Evolutionary conservation across 2,888 invertebrate species (phyloP).

Genomic region (Seladonia tumulorum): DNA sequence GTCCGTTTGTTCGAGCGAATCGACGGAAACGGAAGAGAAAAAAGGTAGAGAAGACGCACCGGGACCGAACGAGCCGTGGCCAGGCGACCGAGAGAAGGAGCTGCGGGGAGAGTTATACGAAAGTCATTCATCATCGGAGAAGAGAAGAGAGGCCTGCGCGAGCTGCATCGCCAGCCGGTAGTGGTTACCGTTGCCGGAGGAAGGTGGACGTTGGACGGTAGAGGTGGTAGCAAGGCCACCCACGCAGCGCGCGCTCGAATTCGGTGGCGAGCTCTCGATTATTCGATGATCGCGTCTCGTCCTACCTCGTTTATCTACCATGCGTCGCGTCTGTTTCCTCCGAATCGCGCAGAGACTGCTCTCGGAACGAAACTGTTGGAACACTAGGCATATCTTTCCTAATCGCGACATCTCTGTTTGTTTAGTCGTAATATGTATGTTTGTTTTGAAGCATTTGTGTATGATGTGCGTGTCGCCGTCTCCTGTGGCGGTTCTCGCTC

Average conservation of each 20-base stretch:
- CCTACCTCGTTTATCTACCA: background rate
- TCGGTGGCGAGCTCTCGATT: slow-evolving; percentile 73
- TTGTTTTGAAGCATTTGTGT: no score
- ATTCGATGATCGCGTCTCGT: slow-evolving; percentile 12
- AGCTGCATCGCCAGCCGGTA: slow-evolving; percentile 48
- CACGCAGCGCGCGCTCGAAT: slow-evolving; percentile 78
- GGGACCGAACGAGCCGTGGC: slow-evolving; percentile 14
- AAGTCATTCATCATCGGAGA: slow-evolving; percentile 77
- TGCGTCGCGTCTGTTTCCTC: background rate
- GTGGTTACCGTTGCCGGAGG: slow-evolving; percentile 49
- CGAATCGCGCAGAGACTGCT: background rate
- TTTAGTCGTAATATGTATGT: no score
- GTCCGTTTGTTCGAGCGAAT: background rate
- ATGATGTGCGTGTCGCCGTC: no score
- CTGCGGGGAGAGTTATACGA: slow-evolving; percentile 59
- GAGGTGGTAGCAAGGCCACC: slow-evolving; percentile 76
- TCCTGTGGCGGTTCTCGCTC: no score
- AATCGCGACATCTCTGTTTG: no score
- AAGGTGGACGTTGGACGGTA: slow-evolving; percentile 49
- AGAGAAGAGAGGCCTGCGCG: slow-evolving; percentile 65
- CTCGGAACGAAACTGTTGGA: background rate
- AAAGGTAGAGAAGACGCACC: background rate
- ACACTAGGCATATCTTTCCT: no score
- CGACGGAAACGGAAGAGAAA: background rate
- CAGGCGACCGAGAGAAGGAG: slow-evolving; percentile 4